Conservation (phyloP, 2,113 vertebrate genomes). For the Protobothrops flavoviridis region DNA sequence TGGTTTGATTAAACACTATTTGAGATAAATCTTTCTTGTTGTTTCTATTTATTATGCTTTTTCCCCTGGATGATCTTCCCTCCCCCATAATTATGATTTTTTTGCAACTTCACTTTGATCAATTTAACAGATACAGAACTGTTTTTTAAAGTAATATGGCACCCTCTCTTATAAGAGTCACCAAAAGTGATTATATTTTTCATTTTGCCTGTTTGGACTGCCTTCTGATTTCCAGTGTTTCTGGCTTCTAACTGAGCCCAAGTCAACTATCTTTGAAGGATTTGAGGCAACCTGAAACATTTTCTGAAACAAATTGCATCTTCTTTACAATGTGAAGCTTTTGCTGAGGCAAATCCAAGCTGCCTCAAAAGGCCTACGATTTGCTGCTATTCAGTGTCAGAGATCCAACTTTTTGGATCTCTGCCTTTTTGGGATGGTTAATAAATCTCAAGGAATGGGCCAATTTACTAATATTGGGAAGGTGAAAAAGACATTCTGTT, state of each 20-base stretch:
- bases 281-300: background rate
- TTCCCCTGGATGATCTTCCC: background rate
- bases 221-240: background rate
- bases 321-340: background rate
- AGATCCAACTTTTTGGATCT: background rate
- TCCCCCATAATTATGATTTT: background rate
- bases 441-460: background rate
- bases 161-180: background rate
- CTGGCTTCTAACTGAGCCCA: background rate
- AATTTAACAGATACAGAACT: background rate
- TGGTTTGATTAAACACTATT: slow-evolving; percentile 21
- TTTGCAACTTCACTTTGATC: background rate
- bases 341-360: background rate
- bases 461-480: background rate
- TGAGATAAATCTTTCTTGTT: background rate
- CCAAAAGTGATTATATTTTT: background rate
- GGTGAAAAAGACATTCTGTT: background rate
- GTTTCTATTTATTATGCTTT: background rate
- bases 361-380: background rate
- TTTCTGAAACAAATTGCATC: background rate
- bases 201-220: background rate
- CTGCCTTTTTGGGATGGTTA: background rate
- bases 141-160: background rate
- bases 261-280: background rate
- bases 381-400: background rate